A percentile compares a stretch with the other conserved stretches of the same genome.
phyloP scores from a whole-genome alignment of 1,140 invertebrate species.

The Potamilus streckersoni region DNA sequence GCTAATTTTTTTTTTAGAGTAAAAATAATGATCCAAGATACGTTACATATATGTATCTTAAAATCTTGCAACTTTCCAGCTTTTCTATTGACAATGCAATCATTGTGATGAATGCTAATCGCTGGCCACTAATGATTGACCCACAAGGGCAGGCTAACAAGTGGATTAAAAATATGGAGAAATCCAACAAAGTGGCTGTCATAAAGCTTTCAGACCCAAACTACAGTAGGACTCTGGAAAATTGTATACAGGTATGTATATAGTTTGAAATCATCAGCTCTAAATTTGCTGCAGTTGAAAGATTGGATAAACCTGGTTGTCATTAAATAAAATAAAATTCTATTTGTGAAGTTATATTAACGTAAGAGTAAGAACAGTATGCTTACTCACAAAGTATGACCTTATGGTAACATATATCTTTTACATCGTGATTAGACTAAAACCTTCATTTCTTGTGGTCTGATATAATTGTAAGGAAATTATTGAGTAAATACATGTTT shows the following conservation, averaged over 20 bases:
- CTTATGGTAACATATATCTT: too few species aligned
- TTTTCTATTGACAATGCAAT: conserved; percentile 69
- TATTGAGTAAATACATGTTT: too few species aligned
- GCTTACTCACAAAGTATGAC: too few species aligned
- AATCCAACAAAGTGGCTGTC: conserved; percentile 64
- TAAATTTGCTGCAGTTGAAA: background rate
- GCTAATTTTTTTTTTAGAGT: too few species aligned
- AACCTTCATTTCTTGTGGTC: too few species aligned
- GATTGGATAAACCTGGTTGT: background rate
- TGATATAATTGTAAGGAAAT: too few species aligned
- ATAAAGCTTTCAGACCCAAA: conserved; percentile 64
- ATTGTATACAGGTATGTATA: conserved; percentile 64
- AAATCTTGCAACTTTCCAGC: conserved; percentile 38
- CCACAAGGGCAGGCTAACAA: conserved; percentile 69
- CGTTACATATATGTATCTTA: too few species aligned
- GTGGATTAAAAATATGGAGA: conserved; percentile 70
- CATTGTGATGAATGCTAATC: conserved; percentile 63
- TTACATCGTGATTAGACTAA: too few species aligned
- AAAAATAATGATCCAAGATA: too few species aligned
- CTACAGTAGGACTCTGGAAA: conserved; percentile 64
- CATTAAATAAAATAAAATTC: too few species aligned
- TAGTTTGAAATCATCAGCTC: background rate
- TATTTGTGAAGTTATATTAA: too few species aligned
- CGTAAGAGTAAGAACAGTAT: too few species aligned
- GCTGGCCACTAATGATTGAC: conserved; percentile 69